Conservation (phyloP, 1,140 invertebrate species). For the Drosophila triauraria region DNA sequence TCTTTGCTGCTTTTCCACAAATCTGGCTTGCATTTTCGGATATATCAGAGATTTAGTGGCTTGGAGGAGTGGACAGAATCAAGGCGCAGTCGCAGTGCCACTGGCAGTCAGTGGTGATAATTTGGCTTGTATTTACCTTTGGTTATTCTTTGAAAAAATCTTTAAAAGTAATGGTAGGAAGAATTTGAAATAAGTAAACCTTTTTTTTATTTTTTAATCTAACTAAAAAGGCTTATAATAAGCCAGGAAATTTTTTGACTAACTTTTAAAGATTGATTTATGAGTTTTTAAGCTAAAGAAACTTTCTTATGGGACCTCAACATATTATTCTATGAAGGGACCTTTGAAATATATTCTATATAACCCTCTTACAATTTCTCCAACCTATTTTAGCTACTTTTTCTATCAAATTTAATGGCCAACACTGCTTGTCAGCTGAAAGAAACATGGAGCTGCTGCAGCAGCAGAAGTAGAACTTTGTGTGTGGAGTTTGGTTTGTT, state of each 20-base stretch:
- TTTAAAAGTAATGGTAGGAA: not conserved
- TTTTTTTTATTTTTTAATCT: no score
- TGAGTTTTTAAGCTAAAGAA: not conserved
- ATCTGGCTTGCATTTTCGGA: constrained; percentile 76
- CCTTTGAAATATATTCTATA: not conserved
- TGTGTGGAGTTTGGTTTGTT: constrained; percentile 60
- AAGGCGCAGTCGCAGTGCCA: constrained; percentile 77
- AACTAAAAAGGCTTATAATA: not conserved
- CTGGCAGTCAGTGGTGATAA: constrained; percentile 39
- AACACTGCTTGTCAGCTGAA: constrained; percentile 24
- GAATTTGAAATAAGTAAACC: no score
- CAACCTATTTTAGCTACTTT: not conserved
- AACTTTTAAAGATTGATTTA: not conserved
- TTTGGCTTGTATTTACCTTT: not conserved
- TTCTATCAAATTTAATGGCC: not conserved
- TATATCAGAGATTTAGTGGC: constrained; percentile 81
- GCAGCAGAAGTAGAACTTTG: constrained; percentile 51
- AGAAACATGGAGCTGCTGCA: constrained; percentile 14
- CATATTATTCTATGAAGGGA: not conserved
- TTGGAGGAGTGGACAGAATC: constrained; percentile 69
- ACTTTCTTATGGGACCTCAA: not conserved
- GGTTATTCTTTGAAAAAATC: not conserved
- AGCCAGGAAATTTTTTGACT: accelerated
- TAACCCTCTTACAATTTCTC: not conserved
- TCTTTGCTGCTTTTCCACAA: constrained; percentile 32